Conservation (phyloP, 1,140 invertebrate species). For the Bacillus rossius region DNA sequence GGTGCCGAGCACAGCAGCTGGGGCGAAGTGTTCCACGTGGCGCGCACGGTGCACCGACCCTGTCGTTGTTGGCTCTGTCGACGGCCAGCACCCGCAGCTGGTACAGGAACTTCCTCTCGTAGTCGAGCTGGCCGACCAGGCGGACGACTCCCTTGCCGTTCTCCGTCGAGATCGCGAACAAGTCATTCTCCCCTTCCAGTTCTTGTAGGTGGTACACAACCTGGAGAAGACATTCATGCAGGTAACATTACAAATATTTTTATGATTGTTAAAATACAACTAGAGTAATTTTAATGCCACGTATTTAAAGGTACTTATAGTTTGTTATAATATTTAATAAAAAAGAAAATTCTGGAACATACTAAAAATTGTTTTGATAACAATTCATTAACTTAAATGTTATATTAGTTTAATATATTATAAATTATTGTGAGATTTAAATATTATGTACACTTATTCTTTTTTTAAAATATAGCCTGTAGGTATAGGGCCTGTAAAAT, state of each 20-base stretch:
- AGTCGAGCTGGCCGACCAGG: conserved; percentile 72
- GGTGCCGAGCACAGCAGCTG: too few relatives aligned
- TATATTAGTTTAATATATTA: too few relatives aligned
- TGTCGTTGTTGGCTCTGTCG: conserved; percentile 74
- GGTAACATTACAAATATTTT: too few relatives aligned
- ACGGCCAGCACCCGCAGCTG: conserved; percentile 79
- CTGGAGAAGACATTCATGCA: conserved; percentile 26
- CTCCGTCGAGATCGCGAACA: conserved; percentile 75
- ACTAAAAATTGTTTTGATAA: too few relatives aligned
- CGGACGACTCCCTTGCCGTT: conserved; percentile 84
- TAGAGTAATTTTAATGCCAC: not conserved
- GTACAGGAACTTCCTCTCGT: conserved; percentile 82
- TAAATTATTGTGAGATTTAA: too few relatives aligned
- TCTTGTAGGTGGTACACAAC: conserved; percentile 58
- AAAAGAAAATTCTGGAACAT: too few relatives aligned
- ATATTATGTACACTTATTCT: too few relatives aligned
- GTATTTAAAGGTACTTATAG: not conserved
- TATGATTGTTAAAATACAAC: too few relatives aligned
- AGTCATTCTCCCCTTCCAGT: conserved; percentile 64
- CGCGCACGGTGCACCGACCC: conserved; percentile 48
- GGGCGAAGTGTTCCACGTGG: too few relatives aligned
- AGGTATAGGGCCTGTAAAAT: too few relatives aligned
- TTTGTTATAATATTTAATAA: not conserved
- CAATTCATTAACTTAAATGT: too few relatives aligned
- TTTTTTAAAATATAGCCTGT: too few relatives aligned